Base-by-base conservation (phyloP, 2,888 invertebrate species). In the Rambutsinella grinnellia region DNA sequence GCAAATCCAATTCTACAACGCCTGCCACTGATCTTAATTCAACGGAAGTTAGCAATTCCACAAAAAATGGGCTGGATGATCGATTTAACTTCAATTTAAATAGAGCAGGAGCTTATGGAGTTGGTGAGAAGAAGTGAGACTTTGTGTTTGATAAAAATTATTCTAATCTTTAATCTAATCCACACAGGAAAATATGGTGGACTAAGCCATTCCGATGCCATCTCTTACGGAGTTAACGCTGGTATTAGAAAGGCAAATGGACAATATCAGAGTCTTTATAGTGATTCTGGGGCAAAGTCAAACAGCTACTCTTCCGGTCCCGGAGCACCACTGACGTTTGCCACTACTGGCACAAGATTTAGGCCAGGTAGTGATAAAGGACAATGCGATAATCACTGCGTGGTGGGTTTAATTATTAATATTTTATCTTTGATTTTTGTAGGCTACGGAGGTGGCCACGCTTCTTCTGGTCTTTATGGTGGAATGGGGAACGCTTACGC, bases 61-160 rank as follows among this genome's bases (percentile, higher is more conserved):
- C 54, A 1, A n/a, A 54, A 3, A 44, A 61, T 17, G 46, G 13
- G 17, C 61, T 78, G 15, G 78, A 78, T 26, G 78, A 78, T 36
- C 54, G 78, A 53, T 69, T 78, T 26, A 78, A 78, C 49, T 27
- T 78, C 0, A 78, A 78, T 65, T 54, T 57, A 26, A 78, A 69
- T 46, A 17, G 63, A 13, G 78, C 47, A n/a, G 56, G 67, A 24
- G 72, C 78, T 13, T 28, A 62, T 21, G 78, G 74, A 57, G 13
- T 46, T 13, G 58, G 78, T 78, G 62, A 60, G 61, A 6, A 8
- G 15, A 13, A 54, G 36, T 27, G n/a, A 8, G 24, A 17, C n/a
- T 49, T 19, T 49, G n/a, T n/a, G n/a, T n/a, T n/a, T n/a, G n/a
- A n/a, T n/a, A n/a, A n/a, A n/a, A n/a, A n/a, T n/a, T n/a, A n/a